These are phyloP conservation scores for Cerastis rubricosa DNA, from an alignment of 2,888 invertebrate species.

Conservation along the genomic window DNA sequence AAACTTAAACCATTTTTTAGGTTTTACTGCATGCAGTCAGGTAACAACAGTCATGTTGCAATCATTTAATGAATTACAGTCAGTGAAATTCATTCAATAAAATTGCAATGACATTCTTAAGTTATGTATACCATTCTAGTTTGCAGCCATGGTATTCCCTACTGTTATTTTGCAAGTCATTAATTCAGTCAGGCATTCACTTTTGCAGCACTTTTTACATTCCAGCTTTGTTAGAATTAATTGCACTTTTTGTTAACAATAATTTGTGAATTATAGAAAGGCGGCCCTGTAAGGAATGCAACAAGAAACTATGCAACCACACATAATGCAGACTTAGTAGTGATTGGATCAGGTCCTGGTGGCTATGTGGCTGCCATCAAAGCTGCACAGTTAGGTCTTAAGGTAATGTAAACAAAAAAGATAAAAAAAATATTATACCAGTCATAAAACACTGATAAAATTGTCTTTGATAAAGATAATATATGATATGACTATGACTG, in stretches of 20 bases:
- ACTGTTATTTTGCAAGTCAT: not conserved
- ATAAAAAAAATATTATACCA: not conserved
- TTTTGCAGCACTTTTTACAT: too few relatives aligned
- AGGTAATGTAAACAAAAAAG: slow-evolving; percentile 90
- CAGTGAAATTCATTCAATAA: not conserved
- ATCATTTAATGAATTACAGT: not conserved
- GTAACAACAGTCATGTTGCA: not conserved
- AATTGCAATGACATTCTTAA: not conserved
- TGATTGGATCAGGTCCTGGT: slow-evolving; percentile 99
- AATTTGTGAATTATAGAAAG: slow-evolving; percentile 73
- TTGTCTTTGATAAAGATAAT: not conserved
- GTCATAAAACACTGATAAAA: not conserved
- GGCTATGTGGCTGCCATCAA: slow-evolving; percentile 99
- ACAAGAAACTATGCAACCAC: slow-evolving; percentile 93
- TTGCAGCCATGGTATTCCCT: not conserved
- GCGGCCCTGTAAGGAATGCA: slow-evolving; percentile 76
- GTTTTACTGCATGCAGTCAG: not conserved
- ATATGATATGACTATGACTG: not conserved
- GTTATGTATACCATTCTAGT: not conserved
- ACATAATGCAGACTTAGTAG: slow-evolving; percentile 97
- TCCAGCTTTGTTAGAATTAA: too few relatives aligned
- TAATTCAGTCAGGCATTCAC: too few relatives aligned
- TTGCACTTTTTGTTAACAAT: not conserved
- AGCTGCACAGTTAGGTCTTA: slow-evolving; percentile 99
- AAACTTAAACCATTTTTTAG: not conserved